These are phyloP conservation scores for Pyrocoelia pectoralis DNA, from an alignment of 2,888 invertebrate species.

Conservation along the genomic window DNA sequence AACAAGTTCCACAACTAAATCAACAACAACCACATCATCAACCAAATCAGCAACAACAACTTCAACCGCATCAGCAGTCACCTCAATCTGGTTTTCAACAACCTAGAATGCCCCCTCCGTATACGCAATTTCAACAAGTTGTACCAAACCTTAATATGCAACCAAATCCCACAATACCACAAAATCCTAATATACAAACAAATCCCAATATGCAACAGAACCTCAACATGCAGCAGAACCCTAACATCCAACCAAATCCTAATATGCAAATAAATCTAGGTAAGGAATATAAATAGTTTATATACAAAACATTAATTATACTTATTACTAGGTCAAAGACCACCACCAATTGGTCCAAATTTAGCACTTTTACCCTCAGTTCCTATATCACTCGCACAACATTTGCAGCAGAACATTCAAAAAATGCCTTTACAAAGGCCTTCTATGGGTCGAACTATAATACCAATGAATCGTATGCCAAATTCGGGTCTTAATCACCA, in stretches of 20 bases:
- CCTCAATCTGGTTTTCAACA: slow-evolving; percentile 51
- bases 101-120: slow-evolving; percentile 59
- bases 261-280: too few relatives aligned
- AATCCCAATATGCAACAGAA: slow-evolving; percentile 27
- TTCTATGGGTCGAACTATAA: slow-evolving; percentile 27
- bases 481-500: slow-evolving; percentile 36
- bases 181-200: slow-evolving; percentile 37
- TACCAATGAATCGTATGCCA: slow-evolving; percentile 32
- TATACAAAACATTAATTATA: not conserved
- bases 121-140: slow-evolving; percentile 47
- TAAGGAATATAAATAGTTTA: too few relatives aligned
- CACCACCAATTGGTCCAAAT: slow-evolving; percentile 46
- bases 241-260: slow-evolving; percentile 35
- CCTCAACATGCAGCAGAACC: slow-evolving; percentile 23
- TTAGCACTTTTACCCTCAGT: slow-evolving; percentile 27
- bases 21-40: slow-evolving; percentile 50
- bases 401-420: slow-evolving; percentile 37
- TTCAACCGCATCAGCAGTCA: slow-evolving; percentile 49
- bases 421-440: slow-evolving; percentile 36
- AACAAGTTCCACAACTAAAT: slow-evolving; percentile 51
- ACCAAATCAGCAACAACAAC: slow-evolving; percentile 41
- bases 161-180: slow-evolving; percentile 35
- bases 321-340: slow-evolving; percentile 46
- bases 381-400: slow-evolving; percentile 40
- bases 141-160: slow-evolving; percentile 30